Evolutionary conservation across 2,113 vertebrate species (phyloP), one percentile per base, ranked within the genome.

Genomic region (Coracopsis vasa): DNA sequence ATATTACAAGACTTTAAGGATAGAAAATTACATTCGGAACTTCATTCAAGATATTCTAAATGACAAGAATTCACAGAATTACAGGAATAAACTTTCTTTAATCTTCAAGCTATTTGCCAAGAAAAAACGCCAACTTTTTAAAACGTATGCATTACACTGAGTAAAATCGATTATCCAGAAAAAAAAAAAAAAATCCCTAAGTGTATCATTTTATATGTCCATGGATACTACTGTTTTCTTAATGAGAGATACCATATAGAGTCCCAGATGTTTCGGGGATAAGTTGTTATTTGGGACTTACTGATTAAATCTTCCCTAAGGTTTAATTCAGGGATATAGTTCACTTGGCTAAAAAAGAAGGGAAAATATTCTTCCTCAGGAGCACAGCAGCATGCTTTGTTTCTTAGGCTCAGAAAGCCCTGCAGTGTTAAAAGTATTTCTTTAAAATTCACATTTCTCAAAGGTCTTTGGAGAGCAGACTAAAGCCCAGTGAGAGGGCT

Each of bases 41-140:
- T 67, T 54, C 44, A 53, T 69, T 74, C 54, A 72, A 56, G 50
- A 65, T 21, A 75, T n/a, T 50, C 28, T 31, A 88, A 86, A 88
- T 67, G 9, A 83, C 45, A 54, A 45, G 79, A 86, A 88, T 61
- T 88, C 61, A 56, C 64, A 81, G 83, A 85, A 94, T 81, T 90
- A 92, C 5, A 65, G 83, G 77, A 91, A 86, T 69, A 86, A 71
- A 81, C 77, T 75, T 89, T 13, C 69, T 84, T 90, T 92, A 71
- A 70, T 51, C 92, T 78, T 54, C 45, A 33, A 96, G 92, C 80
- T 92, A 90, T 94, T 71, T 94, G 85, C 60, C 88, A 47, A 94
- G 92, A 90, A 82, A 92, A 94, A 93, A 84, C 67, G 86, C 88
- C 86, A 92, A 88, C 44, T 90, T 90, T 79, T 88, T 50, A 15